phyloP scores from a whole-genome alignment of 2,888 invertebrate genomes.

The Hyppa rectilinea region DNA sequence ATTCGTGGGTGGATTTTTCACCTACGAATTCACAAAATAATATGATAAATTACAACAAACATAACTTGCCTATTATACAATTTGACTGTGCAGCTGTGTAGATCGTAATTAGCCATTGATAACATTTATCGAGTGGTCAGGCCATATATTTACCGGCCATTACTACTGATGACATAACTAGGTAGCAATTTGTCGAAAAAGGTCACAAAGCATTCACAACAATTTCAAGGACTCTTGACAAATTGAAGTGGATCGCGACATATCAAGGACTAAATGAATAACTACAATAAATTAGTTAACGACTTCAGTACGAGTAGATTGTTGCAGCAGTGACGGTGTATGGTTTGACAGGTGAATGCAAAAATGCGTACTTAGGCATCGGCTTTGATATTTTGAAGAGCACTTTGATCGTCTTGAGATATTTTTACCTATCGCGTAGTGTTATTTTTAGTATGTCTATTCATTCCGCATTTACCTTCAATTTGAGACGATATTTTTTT shows the following conservation, averaged over 20 bases:
- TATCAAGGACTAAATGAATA: slow-evolving; percentile 35
- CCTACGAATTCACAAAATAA: too few species aligned
- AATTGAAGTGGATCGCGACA: slow-evolving; percentile 41
- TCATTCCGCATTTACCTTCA: not conserved
- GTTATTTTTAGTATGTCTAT: slow-evolving; percentile 10
- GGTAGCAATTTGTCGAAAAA: slow-evolving; percentile 20
- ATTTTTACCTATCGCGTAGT: too few species aligned
- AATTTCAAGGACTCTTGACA: slow-evolving; percentile 36
- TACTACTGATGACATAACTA: slow-evolving; percentile 19
- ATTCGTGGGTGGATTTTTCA: too few species aligned
- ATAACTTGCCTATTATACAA: not conserved
- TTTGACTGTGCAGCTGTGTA: not conserved
- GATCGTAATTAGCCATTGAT: not conserved
- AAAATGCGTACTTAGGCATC: not conserved
- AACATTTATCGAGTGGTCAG: not conserved
- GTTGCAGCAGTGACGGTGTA: not conserved
- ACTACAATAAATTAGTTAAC: slow-evolving; percentile 16
- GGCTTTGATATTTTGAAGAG: slow-evolving; percentile 16
- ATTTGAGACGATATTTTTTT: too few species aligned
- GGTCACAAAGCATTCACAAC: slow-evolving; percentile 22
- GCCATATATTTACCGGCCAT: not conserved
- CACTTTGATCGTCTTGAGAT: slow-evolving; percentile 11
- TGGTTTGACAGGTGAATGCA: not conserved
- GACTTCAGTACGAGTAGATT: not conserved
- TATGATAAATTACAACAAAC: not conserved